Base-by-base conservation (phyloP, 2,888 invertebrate genomes). In the Drosophila koepferae region DNA sequence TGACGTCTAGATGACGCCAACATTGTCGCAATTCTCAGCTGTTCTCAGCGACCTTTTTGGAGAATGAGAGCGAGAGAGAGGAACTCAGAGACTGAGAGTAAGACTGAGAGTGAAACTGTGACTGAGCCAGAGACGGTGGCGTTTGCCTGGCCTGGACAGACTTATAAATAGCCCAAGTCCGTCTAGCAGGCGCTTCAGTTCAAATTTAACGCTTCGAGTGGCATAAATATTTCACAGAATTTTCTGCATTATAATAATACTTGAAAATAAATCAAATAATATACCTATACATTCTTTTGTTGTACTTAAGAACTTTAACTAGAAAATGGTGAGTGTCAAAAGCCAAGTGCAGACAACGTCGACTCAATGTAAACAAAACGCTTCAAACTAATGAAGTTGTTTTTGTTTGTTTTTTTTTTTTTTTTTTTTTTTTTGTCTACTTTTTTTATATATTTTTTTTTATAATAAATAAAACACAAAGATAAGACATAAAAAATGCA, bases 151-250 rank as follows among this genome's bases (percentile, higher is more conserved):
- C 58, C 36, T 48, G 64, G 54, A 55, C 69, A 40, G 77, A 70
- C 81, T 74, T 90, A 86, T 86, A 86, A 86, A 86, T 89, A 90
- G 85, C 71, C 56, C 75, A 71, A 72, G 72, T 68, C 66, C 77
- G 65, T 73, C 79, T 77, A 76, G 74, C 81, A 81, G 89, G 60
- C 74, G 82, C 73, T 80, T 86, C 87, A 86, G 86, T 90, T 89
- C 68, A 84, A 75, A 64, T 71, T 74, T 78, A 78, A 73, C 85
- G 77, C 70, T 77, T 74, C 75, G 61, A 85, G 76, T 70, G 75
- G 28, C 77, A 66, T 71, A 28, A 12, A 55, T 56, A 65, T 80
- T 34, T 64, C 46, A 46, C 20, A n/a, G 18, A 43, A 28, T 9
- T 23, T 6, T 38, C 16, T 4, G 16, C 4, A 54, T 38, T 54